Percentiles rank a stretch among this genome's conserved stretches.
Conservation (phyloP, 2,888 invertebrate species). For the Cancer borealis region DNA sequence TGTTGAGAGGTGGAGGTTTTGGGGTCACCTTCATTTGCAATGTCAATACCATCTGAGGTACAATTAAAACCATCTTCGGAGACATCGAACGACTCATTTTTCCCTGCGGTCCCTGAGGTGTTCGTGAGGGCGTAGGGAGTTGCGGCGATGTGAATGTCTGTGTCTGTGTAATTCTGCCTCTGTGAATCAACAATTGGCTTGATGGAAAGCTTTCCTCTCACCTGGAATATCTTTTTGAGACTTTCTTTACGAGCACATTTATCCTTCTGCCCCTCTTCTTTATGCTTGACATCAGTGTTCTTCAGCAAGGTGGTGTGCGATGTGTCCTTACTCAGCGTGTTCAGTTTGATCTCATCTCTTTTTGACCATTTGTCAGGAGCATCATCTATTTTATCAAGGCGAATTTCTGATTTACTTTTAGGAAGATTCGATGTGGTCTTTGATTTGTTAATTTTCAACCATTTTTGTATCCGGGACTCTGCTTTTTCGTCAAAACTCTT, state of each 20-base stretch:
- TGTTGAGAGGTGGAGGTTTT: not conserved
- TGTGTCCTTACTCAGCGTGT: slow-evolving; percentile 38
- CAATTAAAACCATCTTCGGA: slow-evolving; percentile 67
- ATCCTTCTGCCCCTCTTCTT: slow-evolving; percentile 34
- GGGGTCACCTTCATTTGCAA: not conserved
- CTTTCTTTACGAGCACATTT: slow-evolving; percentile 65
- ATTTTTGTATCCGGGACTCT: slow-evolving; percentile 48
- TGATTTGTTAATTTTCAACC: slow-evolving; percentile 58
- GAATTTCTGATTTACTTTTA: slow-evolving; percentile 73
- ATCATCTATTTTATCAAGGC: slow-evolving; percentile 66
- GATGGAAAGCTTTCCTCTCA: slow-evolving; percentile 70
- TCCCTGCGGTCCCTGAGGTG: slow-evolving; percentile 45
- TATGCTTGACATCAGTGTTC: not conserved
- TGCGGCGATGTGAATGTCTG: slow-evolving; percentile 72
- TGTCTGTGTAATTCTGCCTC: slow-evolving; percentile 61
- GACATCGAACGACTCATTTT: slow-evolving; percentile 52
- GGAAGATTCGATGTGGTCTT: slow-evolving; percentile 62
- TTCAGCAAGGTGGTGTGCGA: not conserved
- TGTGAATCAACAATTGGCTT: slow-evolving; percentile 69
- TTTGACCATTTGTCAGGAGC: slow-evolving; percentile 59
- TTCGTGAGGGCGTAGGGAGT: slow-evolving; percentile 68
- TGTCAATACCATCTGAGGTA: slow-evolving; percentile 53
- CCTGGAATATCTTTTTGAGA: slow-evolving; percentile 75
- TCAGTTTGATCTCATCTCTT: slow-evolving; percentile 73
- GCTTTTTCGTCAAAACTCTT: slow-evolving; percentile 73